Evolutionary conservation across 2,888 invertebrate species (phyloP).

Genomic region (Achlya flavicornis): DNA sequence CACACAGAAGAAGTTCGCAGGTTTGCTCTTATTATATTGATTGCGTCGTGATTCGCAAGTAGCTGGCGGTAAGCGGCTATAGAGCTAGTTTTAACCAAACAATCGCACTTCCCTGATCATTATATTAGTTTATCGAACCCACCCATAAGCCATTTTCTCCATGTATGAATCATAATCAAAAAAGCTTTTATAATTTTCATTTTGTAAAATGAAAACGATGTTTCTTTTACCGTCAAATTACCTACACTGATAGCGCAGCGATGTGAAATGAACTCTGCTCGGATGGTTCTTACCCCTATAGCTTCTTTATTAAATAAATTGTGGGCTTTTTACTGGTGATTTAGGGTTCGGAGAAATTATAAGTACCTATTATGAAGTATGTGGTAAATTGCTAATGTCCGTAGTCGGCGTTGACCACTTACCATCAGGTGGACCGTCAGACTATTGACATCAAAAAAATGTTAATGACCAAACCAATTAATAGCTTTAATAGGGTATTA

Average conservation of each 20-base stretch:
- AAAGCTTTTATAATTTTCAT: background rate
- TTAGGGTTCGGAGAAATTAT: too few species aligned
- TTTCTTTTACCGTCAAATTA: background rate
- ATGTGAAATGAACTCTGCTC: background rate
- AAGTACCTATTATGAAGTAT: too few species aligned
- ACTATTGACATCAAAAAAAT: too few species aligned
- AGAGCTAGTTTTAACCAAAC: constrained; percentile 1
- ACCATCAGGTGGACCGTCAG: too few species aligned
- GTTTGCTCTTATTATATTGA: background rate
- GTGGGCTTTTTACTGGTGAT: too few species aligned
- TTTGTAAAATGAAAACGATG: background rate
- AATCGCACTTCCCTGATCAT: background rate
- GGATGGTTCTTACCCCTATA: background rate
- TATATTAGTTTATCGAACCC: too few species aligned
- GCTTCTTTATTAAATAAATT: background rate
- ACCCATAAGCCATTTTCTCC: background rate
- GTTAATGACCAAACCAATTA: too few species aligned
- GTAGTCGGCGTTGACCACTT: too few species aligned
- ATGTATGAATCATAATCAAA: background rate
- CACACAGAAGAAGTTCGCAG: background rate
- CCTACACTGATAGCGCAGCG: background rate
- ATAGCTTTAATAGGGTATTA: too few species aligned
- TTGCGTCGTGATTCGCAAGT: background rate
- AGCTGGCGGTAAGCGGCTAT: too few species aligned
- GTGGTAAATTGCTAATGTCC: too few species aligned